phyloP scores from a whole-genome alignment of 2,888 invertebrate genomes.

The Diarsia rubi region DNA sequence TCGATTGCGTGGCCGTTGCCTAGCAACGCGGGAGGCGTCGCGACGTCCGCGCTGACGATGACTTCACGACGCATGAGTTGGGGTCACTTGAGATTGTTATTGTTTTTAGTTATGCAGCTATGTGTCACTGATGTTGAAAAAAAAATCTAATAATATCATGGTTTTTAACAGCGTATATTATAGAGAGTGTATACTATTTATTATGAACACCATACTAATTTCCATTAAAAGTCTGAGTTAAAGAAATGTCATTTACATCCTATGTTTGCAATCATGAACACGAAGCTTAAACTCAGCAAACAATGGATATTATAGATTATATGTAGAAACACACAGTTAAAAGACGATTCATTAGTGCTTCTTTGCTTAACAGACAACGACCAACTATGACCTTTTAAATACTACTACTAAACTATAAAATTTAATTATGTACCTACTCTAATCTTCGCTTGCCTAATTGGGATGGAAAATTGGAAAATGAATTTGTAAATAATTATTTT shows the following conservation, averaged over 20 bases:
- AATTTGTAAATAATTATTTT: no score
- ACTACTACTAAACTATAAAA: no score
- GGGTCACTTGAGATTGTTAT: slow-evolving; percentile 11
- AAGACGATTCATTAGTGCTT: not conserved
- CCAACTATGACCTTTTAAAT: no score
- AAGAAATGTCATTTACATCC: not conserved
- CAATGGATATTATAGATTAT: not conserved
- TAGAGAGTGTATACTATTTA: not conserved
- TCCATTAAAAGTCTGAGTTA: no score
- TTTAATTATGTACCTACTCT: not conserved
- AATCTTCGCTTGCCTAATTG: no score
- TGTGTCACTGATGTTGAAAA: not conserved
- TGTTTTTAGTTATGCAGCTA: slow-evolving; percentile 28
- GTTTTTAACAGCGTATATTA: not conserved
- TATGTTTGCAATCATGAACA: no score
- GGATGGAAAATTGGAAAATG: no score
- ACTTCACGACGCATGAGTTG: not conserved
- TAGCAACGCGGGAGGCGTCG: slow-evolving; percentile 79
- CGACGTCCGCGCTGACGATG: slow-evolving; percentile 62
- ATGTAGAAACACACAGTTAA: not conserved
- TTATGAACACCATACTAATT: no score
- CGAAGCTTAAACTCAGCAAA: not conserved
- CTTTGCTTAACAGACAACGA: not conserved
- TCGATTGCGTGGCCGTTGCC: slow-evolving; percentile 81
- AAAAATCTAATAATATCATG: not conserved